A percentile compares a stretch with the other conserved stretches of the same genome.
Conservation (phyloP, 2,888 invertebrate species). For the Lapara coniferarum region DNA sequence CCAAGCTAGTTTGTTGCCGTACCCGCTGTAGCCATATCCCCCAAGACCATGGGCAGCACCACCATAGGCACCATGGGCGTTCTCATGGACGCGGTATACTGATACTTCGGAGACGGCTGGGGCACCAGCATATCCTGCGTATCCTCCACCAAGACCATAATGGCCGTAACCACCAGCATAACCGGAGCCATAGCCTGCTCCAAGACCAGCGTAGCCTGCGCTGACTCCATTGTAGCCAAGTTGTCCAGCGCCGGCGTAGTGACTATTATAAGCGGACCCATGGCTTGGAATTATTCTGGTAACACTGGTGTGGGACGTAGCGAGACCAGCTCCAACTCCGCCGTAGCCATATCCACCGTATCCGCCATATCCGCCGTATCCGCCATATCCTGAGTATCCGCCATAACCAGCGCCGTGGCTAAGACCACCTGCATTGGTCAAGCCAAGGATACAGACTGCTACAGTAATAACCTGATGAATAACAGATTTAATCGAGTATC, state of each 20-base stretch:
- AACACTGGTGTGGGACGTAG: slow-evolving; percentile 44
- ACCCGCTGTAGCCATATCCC: slow-evolving; percentile 32
- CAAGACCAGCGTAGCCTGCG: slow-evolving; percentile 38
- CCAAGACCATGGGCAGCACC: slow-evolving; percentile 32
- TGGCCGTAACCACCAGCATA: slow-evolving; percentile 30
- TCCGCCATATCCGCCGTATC: slow-evolving; percentile 30
- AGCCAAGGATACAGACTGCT: slow-evolving; percentile 55
- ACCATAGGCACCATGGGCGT: slow-evolving; percentile 27
- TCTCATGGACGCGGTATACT: slow-evolving; percentile 39
- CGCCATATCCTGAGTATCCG: slow-evolving; percentile 35
- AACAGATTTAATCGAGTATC: background rate
- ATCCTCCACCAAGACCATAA: slow-evolving; percentile 29
- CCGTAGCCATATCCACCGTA: slow-evolving; percentile 32
- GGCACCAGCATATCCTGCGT: slow-evolving; percentile 33
- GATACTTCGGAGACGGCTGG: slow-evolving; percentile 35
- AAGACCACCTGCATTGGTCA: slow-evolving; percentile 51
- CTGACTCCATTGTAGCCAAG: slow-evolving; percentile 24
- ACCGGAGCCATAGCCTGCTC: slow-evolving; percentile 35
- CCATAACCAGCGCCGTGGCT: slow-evolving; percentile 33
- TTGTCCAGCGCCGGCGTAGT: slow-evolving; percentile 25
- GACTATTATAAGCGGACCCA: slow-evolving; percentile 30
- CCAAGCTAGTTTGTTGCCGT: slow-evolving; percentile 39
- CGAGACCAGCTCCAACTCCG: slow-evolving; percentile 37
- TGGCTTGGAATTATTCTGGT: slow-evolving; percentile 42
- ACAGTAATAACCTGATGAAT: slow-evolving; percentile 48